Evolutionary conservation across 1,140 invertebrate species (phyloP), one percentile per base, ranked within the genome.

Genomic region (Halictus rubicundus): DNA sequence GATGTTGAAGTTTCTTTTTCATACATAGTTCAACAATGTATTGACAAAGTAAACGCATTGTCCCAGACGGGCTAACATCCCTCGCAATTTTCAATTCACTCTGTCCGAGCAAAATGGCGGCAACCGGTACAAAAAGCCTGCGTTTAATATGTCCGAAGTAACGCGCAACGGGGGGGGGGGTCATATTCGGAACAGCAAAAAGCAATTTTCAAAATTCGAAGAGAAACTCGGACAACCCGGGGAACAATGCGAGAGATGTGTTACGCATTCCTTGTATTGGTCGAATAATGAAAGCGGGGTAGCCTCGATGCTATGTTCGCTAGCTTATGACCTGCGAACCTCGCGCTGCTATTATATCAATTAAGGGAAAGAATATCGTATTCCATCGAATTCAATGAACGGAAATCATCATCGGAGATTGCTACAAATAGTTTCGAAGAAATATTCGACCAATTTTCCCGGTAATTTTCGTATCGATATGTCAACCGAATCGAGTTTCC

Each of bases 271-370:
- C 68, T 68, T 75, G 54, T 80, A 68, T 23, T 27, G n/a, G 32
- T 61, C 61, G 64, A 80, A 80, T 64, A 80, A 80, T 75, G 54
- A 75, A 61, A 68, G 16, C 49, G 9, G 54, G 74, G 46, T 78
- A 46, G 60, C 60, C 32, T 32, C 37, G 60, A 59, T 57, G 54
- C 59, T 46, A 21, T 21, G 23, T 49, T 57, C 65, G 59, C 69
- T 49, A 54, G 68, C 59, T 72, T 57, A 59, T 32, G 10, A 19
- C 39, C 23, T 5, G 64, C 4, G 8, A 66, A 39, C 2, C 21
- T 10, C 61, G n/a, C 37, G 14, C 10, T 5, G 23, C 23, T 54
- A 37, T 39, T 37, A 59, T 23, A 73, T 79, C 64, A 79, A 73
- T 73, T 79, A 73, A 57, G 49, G 42, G 70, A 73, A 78, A 78